Base-by-base conservation (phyloP, 2,797 vertebrate species). In the Enteromius fasciolatus region DNA sequence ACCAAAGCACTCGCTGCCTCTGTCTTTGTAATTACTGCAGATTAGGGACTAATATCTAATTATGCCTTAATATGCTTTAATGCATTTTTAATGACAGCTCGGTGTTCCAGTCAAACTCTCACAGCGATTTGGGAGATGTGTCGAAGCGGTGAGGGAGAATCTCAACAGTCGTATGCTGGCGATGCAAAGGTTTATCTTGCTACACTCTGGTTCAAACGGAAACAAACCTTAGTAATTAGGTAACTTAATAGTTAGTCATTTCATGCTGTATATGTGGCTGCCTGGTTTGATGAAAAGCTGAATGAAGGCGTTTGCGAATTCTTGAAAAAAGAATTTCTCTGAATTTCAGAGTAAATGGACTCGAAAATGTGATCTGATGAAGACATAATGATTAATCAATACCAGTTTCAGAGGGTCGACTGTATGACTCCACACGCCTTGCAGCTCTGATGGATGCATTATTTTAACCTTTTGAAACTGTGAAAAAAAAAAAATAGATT, bases 11-110 rank as follows among this genome's bases (percentile, higher is more conserved):
- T 86, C 80, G 25, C 86, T 87, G 88, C 82, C 86, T 89, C 85
- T 86, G 86, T 90, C 89, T 89, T 87, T 89, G 90, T 92, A 94
- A 93, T 93, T 90, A 92, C 89, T 87, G 84, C 68, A 90, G 92
- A 94, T 93, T 91, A 92, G 91, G 84, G 91, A 91, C 93, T 93
- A 93, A 94, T 93, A 92, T 94, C 90, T 92, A 93, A 94, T 94
- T 93, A 94, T 82, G 89, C 86, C 87, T 89, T 94, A 94, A 94
- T 93, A 94, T 92, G 91, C 90, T 91, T 92, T 94, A 94, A 94
- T 93, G 93, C 90, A 92, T 91, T 93, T 94, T 94, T 94, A 95
- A 94, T 93, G 91, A 90, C 91, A 88, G 88, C 91, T 88, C 82
- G 54, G 92, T 87, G 92, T 90, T 92, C 68, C 86, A 92, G 91